Evolutionary conservation across 2,113 vertebrate genomes (phyloP), one percentile per base, ranked within the genome.

Genomic region (Albula glossodonta): DNA sequence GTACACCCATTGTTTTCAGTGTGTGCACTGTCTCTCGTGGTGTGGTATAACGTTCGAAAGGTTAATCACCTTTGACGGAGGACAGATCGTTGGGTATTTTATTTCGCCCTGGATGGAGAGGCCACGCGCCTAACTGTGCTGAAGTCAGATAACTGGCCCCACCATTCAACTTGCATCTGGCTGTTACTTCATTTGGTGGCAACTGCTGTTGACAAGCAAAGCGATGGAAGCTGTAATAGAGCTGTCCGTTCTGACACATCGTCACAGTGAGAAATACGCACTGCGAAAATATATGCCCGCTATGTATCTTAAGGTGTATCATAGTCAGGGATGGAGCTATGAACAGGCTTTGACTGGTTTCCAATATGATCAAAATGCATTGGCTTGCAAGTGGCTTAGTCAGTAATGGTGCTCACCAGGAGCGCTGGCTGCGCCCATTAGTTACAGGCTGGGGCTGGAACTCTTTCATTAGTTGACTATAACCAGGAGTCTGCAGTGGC

Each of bases 201-300:
- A 83, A 83, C 81, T 15, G 53, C 25, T 15, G 53, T 15, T 83
- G 81, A 49, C 81, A 60, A 63, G 81, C 7, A 60, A 83, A 25
- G 81, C 25, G 57, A 49, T 60, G 81, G n/a, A 82, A 83, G 81
- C 52, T 63, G 81, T 83, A 83, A 83, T 83, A 83, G 57, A 83
- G 63, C 53, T 83, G 81, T 63, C 81, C 60, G 17, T 60, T 83
- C 41, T 83, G 81, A 83, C 53, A 60, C 52, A 48, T 60, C 81
- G 63, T 83, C 57, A 63, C 53, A 48, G 17, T 82, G 56, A 83
- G 81, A 83, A 83, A 83, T 83, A 63, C 49, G 25, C 25, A 60
- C 81, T 63, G n/a, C 48, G 81, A 57, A 83, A 82, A 82, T 82
- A 22, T 70, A n/a, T 70, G 17, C 22, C 63, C 19, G 56, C 56